Conservation (phyloP, 2,888 invertebrate genomes). For the Neoascia interrupta region DNA sequence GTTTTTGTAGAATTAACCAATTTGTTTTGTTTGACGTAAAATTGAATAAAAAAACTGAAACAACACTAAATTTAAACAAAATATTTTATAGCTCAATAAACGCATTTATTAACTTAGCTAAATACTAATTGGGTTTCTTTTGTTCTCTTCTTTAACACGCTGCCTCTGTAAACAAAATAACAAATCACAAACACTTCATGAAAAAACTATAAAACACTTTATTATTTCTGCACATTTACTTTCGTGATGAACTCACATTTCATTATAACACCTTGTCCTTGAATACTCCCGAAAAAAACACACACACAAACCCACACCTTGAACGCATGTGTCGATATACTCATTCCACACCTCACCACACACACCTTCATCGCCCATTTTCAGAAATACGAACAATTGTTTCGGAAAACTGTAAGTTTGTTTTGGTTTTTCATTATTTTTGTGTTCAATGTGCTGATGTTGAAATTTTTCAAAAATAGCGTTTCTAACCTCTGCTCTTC, state of each 20-base stretch:
- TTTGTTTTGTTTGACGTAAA: too few relatives aligned
- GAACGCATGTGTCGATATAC: constrained; percentile 5
- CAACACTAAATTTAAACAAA: constrained; percentile 1
- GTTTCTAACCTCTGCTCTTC: constrained; percentile 40
- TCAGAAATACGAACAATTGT: constrained; percentile 52
- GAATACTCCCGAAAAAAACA: constrained; percentile 22
- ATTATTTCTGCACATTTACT: constrained; percentile 34
- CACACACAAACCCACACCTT: constrained; percentile 2
- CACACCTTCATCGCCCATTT: constrained; percentile 16
- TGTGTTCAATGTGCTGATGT: constrained; percentile 18
- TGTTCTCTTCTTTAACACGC: constrained; percentile 64
- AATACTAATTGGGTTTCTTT: constrained; percentile 50
- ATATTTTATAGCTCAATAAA: constrained; percentile 29
- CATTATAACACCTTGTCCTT: constrained; percentile 34
- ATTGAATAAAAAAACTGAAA: too few relatives aligned
- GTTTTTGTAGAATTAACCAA: too few relatives aligned
- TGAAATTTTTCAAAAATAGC: constrained; percentile 21
- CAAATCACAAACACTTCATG: constrained; percentile 28
- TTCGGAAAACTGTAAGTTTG: constrained; percentile 64
- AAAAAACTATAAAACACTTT: constrained; percentile 20
- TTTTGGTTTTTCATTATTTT: constrained; percentile 38
- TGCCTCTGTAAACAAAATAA: constrained; percentile 27
- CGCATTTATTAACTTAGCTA: constrained; percentile 27
- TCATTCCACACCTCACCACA: not conserved
- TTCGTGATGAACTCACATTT: constrained; percentile 26